Conservation (phyloP, 2,888 invertebrate genomes). For the Himalopsyche japonica region DNA sequence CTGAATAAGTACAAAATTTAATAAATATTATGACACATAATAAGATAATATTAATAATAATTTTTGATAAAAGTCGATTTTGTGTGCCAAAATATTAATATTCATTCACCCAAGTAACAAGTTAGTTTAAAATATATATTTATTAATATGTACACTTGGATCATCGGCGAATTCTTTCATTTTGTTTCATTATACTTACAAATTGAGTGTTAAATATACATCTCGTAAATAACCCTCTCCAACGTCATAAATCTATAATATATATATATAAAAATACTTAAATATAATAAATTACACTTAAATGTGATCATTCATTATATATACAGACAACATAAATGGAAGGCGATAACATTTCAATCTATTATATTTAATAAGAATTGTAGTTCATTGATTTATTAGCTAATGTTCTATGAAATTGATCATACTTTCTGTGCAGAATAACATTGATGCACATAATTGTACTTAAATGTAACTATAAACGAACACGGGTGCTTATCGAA, state of each 20-base stretch:
- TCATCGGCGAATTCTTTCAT: constrained; percentile 29
- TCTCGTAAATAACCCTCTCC: constrained; percentile 9
- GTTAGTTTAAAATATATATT: constrained; percentile 26
- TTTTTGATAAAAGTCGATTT: constrained; percentile 27
- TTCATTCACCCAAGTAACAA: constrained; percentile 28
- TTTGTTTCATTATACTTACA: not conserved
- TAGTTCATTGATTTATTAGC: not conserved
- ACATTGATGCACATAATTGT: not conserved
- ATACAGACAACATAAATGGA: constrained; percentile 30
- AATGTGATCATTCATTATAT: constrained; percentile 17
- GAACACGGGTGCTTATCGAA: not conserved
- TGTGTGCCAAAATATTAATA: constrained; percentile 37
- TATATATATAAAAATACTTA: constrained; percentile 30
- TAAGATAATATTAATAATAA: constrained; percentile 16
- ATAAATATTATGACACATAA: constrained; percentile 43
- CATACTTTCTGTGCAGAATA: not conserved
- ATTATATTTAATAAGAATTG: not conserved
- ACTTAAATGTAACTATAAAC: not conserved
- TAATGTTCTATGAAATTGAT: not conserved
- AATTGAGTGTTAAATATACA: not conserved
- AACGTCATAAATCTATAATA: constrained; percentile 24
- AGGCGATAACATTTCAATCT: constrained; percentile 23
- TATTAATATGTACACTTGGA: constrained; percentile 34
- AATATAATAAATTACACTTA: constrained; percentile 32
- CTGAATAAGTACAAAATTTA: constrained; percentile 37